Base-by-base conservation (phyloP, 2,888 invertebrate genomes). In the Antheraea yamamai region DNA sequence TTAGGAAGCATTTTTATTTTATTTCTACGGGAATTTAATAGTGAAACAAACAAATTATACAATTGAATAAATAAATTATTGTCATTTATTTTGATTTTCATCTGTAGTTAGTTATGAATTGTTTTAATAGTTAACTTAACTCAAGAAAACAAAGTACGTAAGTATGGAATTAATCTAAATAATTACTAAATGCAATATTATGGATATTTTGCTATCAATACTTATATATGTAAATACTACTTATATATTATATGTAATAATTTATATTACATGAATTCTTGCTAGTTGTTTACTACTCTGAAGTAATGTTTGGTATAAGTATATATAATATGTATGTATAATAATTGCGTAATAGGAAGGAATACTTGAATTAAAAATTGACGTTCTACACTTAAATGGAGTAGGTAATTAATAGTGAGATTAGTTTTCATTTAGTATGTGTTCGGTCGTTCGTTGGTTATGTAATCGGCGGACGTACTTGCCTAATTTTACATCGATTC, bases 321-420 rank as follows among this genome's bases (percentile, higher is more conserved):
- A n/a, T 23, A 23, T 23, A 61, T 47, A 47, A 47, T 55, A 55
- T 55, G 20, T 55, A 4, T 55, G 18, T 23, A 61, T 88, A 86
- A 86, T 92, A 93, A 93, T 94, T 94, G 92, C 87, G 87, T 92
- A 90, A 83, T 85, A 92, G 93, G 94, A 93, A 94, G 93, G 94
- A 94, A 88, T 91, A 86, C 86, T 88, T 92, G 88, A 89, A 91
- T 92, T 83, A 88, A 91, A 92, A 93, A 93, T 94, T 93, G 92
- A 94, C 94, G 71, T 77, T 76, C 77, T 79, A 77, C 76, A 47
- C 73, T 73, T 79, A 77, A 26, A 72, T 52, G 74, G 75, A 75
- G 70, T 47, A 47, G 47, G 47, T 66, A 68, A 58, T 73, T 64
- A 73, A 73, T 74, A 16, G 35, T 72, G 52, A 75, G 26, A 55